Evolutionary conservation across 2,888 invertebrate species (phyloP).

Genomic region (Plagiodera versicolora): DNA sequence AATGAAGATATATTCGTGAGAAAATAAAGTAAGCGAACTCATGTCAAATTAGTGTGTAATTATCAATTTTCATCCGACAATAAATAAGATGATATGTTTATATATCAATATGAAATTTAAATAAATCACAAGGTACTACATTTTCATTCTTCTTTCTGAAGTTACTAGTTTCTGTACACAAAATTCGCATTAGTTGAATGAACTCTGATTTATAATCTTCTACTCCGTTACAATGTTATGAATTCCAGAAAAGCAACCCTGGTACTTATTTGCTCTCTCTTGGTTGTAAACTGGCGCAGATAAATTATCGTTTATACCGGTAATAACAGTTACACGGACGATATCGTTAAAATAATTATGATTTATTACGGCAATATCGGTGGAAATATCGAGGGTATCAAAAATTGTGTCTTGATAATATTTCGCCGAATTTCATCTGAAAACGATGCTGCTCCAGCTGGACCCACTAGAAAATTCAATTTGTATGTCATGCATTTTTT

Average conservation of each 20-base stretch:
- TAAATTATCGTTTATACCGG: slow-evolving; percentile 1
- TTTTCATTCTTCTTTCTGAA: too few species aligned
- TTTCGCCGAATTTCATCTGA: background rate
- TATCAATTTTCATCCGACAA: too few species aligned
- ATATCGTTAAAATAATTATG: slow-evolving; percentile 1
- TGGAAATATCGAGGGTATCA: background rate
- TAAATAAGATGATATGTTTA: too few species aligned
- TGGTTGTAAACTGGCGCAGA: background rate
- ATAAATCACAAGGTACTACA: too few species aligned
- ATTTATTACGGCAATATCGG: background rate
- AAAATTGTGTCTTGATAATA: background rate
- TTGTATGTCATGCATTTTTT: background rate
- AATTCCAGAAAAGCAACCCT: background rate
- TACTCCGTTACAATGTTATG: background rate
- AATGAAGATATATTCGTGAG: too few species aligned
- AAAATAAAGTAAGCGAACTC: too few species aligned
- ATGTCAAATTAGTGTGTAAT: too few species aligned
- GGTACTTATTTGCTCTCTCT: background rate
- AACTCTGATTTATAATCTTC: slow-evolving; percentile 13
- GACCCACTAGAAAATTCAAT: background rate
- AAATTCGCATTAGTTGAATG: slow-evolving; percentile 11
- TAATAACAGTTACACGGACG: slow-evolving; percentile 1
- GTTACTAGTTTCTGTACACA: too few species aligned
- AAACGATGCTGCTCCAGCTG: background rate
- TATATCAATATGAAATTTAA: too few species aligned